phyloP scores from a whole-genome alignment of 2,888 invertebrate genomes.

The Harpalus rufipes region DNA sequence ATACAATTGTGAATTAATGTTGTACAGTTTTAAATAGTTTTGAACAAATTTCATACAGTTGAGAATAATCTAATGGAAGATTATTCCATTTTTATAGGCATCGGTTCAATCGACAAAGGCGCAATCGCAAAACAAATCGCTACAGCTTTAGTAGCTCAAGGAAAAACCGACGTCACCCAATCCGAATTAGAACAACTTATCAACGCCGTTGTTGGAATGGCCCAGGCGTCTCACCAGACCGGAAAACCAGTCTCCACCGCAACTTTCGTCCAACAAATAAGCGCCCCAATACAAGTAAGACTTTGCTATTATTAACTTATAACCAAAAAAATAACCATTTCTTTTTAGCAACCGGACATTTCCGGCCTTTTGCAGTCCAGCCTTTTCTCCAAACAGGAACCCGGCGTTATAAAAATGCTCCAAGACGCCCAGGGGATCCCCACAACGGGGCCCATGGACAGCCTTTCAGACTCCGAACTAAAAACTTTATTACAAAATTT shows the following conservation, averaged over 20 bases:
- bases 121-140: conserved; percentile 91
- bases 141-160: conserved; percentile 87
- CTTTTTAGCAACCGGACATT: conserved; percentile 21
- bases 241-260: conserved; percentile 79
- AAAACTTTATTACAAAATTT: conserved; percentile 89
- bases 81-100: conserved; percentile 12
- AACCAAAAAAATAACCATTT: neutral
- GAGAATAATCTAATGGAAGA: neutral
- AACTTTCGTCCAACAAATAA: conserved; percentile 75
- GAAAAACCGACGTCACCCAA: conserved; percentile 89
- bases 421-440: conserved; percentile 71
- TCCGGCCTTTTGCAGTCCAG: conserved; percentile 28
- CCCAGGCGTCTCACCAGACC: conserved; percentile 80
- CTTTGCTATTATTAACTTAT: neutral
- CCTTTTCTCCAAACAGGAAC: conserved; percentile 70
- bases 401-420: conserved; percentile 75
- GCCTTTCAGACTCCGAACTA: conserved; percentile 88
- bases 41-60: neutral
- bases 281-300: conserved; percentile 45
- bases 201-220: conserved; percentile 87
- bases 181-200: conserved; percentile 89
- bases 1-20: no score
- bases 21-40: no score
- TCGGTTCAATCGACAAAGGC: conserved; percentile 87
- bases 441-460: conserved; percentile 82